Percentiles rank a stretch among this genome's conserved stretches.
phyloP scores from a whole-genome alignment of 2,888 invertebrate species.

The Leucophenga montana region DNA sequence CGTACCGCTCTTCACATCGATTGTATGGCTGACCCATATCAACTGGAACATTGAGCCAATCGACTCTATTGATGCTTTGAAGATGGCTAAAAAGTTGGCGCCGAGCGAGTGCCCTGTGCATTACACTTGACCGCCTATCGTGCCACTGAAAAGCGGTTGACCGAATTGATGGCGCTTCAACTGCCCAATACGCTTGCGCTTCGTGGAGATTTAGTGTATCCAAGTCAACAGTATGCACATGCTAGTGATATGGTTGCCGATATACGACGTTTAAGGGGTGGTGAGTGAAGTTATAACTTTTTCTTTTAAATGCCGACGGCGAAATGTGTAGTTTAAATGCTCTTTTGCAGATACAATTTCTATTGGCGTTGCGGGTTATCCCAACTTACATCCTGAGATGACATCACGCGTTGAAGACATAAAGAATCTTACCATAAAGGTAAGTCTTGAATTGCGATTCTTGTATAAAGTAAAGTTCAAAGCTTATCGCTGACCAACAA shows the following conservation, averaged over 20 bases:
- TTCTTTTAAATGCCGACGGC: no score
- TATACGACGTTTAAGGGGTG: slow-evolving; percentile 52
- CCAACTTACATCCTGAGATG: slow-evolving; percentile 81
- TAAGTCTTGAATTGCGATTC: slow-evolving; percentile 35
- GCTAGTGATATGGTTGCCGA: slow-evolving; percentile 57
- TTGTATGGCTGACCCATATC: slow-evolving; percentile 61
- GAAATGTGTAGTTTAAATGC: no score
- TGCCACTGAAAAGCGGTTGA: slow-evolving; percentile 47
- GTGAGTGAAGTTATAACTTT: slow-evolving; percentile 46
- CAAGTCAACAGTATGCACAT: slow-evolving; percentile 53
- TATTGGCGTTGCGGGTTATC: slow-evolving; percentile 88
- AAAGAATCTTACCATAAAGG: slow-evolving; percentile 81
- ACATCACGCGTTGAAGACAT: slow-evolving; percentile 76
- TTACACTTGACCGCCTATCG: slow-evolving; percentile 64
- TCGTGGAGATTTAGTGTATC: slow-evolving; percentile 59
- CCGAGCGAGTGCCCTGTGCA: slow-evolving; percentile 53
- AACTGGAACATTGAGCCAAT: slow-evolving; percentile 54
- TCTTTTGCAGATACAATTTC: slow-evolving; percentile 74
- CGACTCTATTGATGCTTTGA: slow-evolving; percentile 51
- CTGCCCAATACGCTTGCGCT: slow-evolving; percentile 63
- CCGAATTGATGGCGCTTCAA: slow-evolving; percentile 56
- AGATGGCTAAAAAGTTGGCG: slow-evolving; percentile 49
- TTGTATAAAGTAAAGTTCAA: no score
- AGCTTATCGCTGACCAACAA: no score
- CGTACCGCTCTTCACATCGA: slow-evolving; percentile 65